Evolutionary conservation across 2,888 invertebrate genomes (phyloP), one percentile per base, ranked within the genome.

Genomic region (Chydorus sphaericus): DNA sequence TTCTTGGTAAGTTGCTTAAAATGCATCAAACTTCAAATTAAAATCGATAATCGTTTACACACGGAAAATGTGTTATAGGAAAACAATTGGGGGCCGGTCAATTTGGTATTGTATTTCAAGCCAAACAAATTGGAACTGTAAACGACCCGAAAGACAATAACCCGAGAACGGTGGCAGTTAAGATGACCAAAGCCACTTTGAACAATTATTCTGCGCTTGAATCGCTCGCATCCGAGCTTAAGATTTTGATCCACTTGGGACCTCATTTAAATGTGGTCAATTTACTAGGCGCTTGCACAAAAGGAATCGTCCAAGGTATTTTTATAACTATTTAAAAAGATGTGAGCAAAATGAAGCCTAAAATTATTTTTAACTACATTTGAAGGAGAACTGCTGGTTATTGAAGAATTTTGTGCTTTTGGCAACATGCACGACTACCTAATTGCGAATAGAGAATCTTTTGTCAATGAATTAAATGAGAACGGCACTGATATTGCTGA

Each of bases 221-320:
- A 66, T 91, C 94, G 0, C 72, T 96, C 39, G 83, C 89, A 23
- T 87, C 90, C 0, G 96, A 96, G 69, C 73, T 96, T 20, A 96
- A 96, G 73, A 93, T 96, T 59, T 87, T 96, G 84, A 85, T 89
- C 6, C 92, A 96, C 71, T 75, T 96, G 61, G 94, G 94, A 0
- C 85, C 87, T 65, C 93, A 96, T 70, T 72, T 94, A 49, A 96
- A 96, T 69, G 91, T 96, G 39, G 90, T 96, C 2, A 94, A 94
- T 72, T 75, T 96, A 49, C 76, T 96, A 20, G 96, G 96, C 48
- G 94, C 94, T 18, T 89, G 90, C 60, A 96, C 94, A 0, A 87
- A 86, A 67, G 84, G 90, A 68, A 83, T 92, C 58, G 80, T 78
- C 1, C 89, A 89, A 77, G 81, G 92, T 91, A 74, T 39, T 10